These are phyloP conservation scores for Eurypyga helias DNA, from an alignment of 2,113 vertebrate species.

Conservation along the genomic window DNA sequence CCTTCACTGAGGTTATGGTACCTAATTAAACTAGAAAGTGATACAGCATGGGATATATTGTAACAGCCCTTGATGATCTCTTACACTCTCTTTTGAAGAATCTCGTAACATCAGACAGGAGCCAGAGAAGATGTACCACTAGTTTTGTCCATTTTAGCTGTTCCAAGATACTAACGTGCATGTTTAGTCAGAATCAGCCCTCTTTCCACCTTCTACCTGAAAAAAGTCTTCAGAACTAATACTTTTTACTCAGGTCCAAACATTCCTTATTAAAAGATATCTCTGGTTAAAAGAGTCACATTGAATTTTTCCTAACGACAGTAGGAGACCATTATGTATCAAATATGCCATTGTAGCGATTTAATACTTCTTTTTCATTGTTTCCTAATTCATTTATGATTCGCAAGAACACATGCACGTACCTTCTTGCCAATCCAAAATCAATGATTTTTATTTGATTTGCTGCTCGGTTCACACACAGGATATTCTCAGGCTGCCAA, in stretches of 20 bases:
- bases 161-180: not conserved
- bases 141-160: not conserved
- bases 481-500: constrained; percentile 96
- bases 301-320: not conserved
- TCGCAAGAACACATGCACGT: constrained; percentile 25
- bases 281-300: not conserved
- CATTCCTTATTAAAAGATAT: not conserved
- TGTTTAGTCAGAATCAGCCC: not conserved
- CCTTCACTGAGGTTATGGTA: not conserved
- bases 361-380: not conserved
- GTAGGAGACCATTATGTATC: not conserved
- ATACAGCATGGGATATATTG: not conserved
- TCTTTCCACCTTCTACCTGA: not conserved
- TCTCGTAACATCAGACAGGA: not conserved
- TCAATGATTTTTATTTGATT: constrained; percentile 99
- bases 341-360: not conserved
- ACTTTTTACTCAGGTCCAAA: not conserved
- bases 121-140: not conserved
- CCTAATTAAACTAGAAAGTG: not conserved
- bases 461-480: constrained; percentile 91
- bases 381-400: not conserved
- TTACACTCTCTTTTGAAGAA: not conserved
- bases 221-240: not conserved
- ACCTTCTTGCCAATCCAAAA: constrained; percentile 98
- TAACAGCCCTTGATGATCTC: not conserved